phyloP scores from a whole-genome alignment of 23 tunicate species.

The Trididemnum nubilum region DNA sequence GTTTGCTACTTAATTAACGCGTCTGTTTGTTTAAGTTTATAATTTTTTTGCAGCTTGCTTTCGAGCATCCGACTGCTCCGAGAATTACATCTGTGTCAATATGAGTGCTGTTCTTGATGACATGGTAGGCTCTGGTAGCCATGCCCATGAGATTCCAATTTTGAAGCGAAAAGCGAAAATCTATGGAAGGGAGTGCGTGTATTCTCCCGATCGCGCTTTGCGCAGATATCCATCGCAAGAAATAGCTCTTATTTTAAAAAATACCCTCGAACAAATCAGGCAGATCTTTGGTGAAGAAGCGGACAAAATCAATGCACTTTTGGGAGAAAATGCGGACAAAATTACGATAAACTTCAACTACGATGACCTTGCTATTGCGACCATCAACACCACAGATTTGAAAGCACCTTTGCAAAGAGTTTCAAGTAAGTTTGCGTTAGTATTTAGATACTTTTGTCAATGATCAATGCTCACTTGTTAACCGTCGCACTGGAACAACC shows the following conservation, averaged over 20 bases:
- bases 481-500: too few species aligned
- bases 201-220: neutral
- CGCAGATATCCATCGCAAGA: neutral
- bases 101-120: constrained; percentile 4
- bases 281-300: constrained; percentile 7
- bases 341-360: too few species aligned
- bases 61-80: neutral
- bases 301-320: too few species aligned
- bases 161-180: constrained; percentile 19
- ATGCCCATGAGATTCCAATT: neutral
- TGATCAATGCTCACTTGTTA: too few species aligned
- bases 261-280: constrained; percentile 15
- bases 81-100: neutral
- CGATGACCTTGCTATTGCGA: too few species aligned
- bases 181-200: constrained; percentile 30
- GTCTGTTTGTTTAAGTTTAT: neutral
- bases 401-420: too few species aligned
- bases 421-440: too few species aligned
- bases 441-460: too few species aligned
- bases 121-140: neutral
- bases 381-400: too few species aligned
- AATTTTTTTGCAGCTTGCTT: constrained; percentile 22
- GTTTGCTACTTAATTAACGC: too few species aligned
- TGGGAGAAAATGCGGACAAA: too few species aligned
- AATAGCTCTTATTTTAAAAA: neutral